Evolutionary conservation across 2,113 vertebrate genomes (phyloP), one percentile per base, ranked within the genome.

Genomic region (Cephalopholis sonnerati): DNA sequence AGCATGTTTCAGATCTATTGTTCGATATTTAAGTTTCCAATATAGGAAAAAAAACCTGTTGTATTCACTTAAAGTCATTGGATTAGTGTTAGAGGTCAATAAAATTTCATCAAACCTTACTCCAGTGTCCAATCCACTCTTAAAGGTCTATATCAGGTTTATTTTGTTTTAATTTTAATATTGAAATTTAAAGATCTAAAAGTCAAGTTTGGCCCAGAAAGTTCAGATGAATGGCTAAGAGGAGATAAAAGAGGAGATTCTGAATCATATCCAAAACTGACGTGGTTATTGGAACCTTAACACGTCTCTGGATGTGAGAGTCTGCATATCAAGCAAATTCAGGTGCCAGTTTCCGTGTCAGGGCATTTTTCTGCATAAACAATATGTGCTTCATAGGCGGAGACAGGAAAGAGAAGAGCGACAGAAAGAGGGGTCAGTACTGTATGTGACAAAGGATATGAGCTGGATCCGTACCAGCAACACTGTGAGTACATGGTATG

Each of bases 391-490:
- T 64, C 6, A 3, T 32, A 54, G 36, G 57, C 44, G 54, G 77
- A 74, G 51, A 72, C 55, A 67, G 81, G 77, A 82, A 70, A 44
- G 53, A 65, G 50, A 61, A 8, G n/a, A 66, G 58, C 16, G 44
- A 54, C 1, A 16, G 58, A 83, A 29, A 18, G 48, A 57, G 12
- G 25, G 55, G 63, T 69, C 58, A 53, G 70, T n/a, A 32, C 62
- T 67, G 48, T 7, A 3, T 85, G 76, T 82, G 74, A 81, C 61
- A 27, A 32, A 73, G 62, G 79, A 78, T 66, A 9, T 70, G 55
- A 77, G 53, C 80, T 83, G 80, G 80, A 69, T 51, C 62, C 74
- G 67, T 36, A 81, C 59, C 68, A 58, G 51, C 29, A 20, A 20
- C 51, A 25, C 0, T 66, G 69, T 0, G 48, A 81, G 77, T 15